Evolutionary conservation across 2,797 vertebrate genomes (phyloP).

Genomic region (Crax fasciolata): DNA sequence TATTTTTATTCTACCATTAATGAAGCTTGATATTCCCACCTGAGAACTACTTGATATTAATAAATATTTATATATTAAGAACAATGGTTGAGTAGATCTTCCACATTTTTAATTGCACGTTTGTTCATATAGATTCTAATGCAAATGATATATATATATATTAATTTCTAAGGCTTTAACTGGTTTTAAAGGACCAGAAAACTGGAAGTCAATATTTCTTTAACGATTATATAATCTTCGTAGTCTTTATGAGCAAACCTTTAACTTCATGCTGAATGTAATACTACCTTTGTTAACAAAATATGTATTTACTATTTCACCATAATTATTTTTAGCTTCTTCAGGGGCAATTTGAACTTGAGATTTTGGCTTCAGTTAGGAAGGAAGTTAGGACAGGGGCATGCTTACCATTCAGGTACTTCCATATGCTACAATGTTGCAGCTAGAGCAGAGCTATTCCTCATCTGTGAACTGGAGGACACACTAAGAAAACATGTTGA

Average conservation of each 20-base stretch:
- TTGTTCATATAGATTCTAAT: slow-evolving; percentile 47
- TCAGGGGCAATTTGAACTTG: background rate
- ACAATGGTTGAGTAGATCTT: slow-evolving; percentile 10
- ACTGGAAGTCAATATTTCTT: background rate
- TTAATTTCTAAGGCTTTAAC: background rate
- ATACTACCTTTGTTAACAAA: background rate
- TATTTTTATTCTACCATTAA: background rate
- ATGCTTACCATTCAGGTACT: background rate
- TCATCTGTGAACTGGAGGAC: background rate
- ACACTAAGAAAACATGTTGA: background rate
- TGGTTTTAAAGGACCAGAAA: background rate
- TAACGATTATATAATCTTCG: background rate
- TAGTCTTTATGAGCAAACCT: background rate
- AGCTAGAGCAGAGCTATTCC: background rate
- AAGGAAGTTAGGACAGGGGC: background rate
- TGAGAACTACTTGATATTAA: slow-evolving; percentile 42
- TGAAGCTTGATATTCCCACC: background rate
- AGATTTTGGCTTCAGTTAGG: background rate
- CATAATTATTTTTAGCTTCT: background rate
- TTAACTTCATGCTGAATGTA: background rate
- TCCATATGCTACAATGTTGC: background rate
- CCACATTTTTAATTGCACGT: slow-evolving; percentile 9
- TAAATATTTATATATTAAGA: slow-evolving; percentile 39
- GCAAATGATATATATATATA: background rate
- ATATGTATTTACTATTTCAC: background rate